phyloP scores from a whole-genome alignment of 1,140 invertebrate genomes.

The Paramacrobiotus metropolitanus region DNA sequence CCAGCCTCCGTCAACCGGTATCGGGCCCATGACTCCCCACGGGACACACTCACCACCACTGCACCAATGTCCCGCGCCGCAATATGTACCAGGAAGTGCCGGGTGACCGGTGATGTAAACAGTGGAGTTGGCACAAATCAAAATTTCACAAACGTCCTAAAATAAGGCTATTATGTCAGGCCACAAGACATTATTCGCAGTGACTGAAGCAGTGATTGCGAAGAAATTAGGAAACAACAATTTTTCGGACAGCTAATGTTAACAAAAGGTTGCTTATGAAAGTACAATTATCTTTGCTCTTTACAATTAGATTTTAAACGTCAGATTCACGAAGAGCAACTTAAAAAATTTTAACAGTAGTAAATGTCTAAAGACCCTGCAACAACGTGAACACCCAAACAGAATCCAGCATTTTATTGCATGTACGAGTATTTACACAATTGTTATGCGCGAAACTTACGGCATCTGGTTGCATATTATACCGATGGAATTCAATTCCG shows the following conservation, averaged over 20 bases:
- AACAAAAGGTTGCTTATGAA: too few species aligned
- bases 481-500: neutral
- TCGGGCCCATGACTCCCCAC: neutral
- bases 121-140: conserved; percentile 1
- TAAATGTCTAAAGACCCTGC: too few species aligned
- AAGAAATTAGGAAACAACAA: neutral
- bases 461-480: neutral
- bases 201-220: neutral
- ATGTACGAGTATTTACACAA: too few species aligned
- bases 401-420: too few species aligned
- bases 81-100: neutral
- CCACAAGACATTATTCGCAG: neutral
- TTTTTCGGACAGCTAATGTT: too few species aligned
- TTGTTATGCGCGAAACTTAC: neutral
- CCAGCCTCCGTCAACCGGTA: neutral
- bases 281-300: too few species aligned
- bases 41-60: neutral
- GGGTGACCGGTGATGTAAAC: conserved; percentile 3
- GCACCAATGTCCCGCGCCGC: neutral
- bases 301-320: too few species aligned
- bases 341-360: too few species aligned
- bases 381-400: too few species aligned
- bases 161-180: neutral
- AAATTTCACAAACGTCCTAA: conserved; percentile 2
- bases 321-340: too few species aligned